Evolutionary conservation across 1,140 invertebrate genomes (phyloP).

Genomic region (Octopus bimaculoides): DNA sequence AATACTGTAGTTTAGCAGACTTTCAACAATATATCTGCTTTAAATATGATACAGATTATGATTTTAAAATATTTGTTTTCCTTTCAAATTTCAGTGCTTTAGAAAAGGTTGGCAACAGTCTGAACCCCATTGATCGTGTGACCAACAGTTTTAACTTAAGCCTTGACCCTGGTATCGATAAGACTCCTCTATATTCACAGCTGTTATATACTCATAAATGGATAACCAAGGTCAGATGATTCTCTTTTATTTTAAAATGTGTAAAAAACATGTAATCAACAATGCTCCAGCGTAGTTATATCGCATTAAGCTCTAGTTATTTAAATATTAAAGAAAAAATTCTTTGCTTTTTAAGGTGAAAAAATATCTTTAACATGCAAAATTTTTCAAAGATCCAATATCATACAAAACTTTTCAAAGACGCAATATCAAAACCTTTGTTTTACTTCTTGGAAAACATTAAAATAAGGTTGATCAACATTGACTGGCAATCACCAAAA

Average conservation of each 20-base stretch:
- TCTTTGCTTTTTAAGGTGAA: background rate
- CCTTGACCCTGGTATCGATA: conserved; percentile 45
- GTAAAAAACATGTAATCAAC: background rate
- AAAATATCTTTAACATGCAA: background rate
- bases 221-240: conserved; percentile 42
- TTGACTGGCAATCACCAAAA: no score
- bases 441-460: no score
- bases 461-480: no score
- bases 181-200: conserved; percentile 41
- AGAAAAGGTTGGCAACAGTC: conserved; percentile 34
- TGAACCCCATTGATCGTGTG: conserved; percentile 28
- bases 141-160: conserved; percentile 43
- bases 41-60: no score
- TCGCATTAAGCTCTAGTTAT: background rate
- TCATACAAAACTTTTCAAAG: background rate
- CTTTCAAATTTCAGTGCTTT: conserved; percentile 37
- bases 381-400: background rate
- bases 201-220: conserved; percentile 48
- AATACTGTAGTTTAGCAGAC: no score
- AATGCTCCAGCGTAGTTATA: background rate
- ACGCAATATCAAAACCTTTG: no score
- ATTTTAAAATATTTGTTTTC: background rate
- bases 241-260: background rate
- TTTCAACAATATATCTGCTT: no score
- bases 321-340: background rate